phyloP scores from a whole-genome alignment of 2,888 invertebrate species.

The Drosophila subquinaria region DNA sequence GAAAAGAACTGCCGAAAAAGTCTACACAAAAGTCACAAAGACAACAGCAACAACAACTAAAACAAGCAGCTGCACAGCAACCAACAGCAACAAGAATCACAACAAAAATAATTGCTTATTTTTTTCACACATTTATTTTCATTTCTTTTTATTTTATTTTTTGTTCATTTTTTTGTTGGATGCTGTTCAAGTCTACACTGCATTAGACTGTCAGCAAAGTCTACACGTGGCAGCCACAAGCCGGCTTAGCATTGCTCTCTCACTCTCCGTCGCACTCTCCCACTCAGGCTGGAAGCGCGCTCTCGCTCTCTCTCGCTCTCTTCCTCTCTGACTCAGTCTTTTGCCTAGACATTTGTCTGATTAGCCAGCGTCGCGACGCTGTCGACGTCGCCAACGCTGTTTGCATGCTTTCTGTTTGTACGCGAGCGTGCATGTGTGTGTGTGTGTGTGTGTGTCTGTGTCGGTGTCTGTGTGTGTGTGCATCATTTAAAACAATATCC shows the following conservation, averaged over 20 bases:
- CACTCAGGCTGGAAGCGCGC: neutral
- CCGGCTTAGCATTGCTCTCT: slow-evolving; percentile 44
- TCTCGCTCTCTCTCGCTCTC: neutral
- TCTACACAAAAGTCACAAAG: slow-evolving; percentile 18
- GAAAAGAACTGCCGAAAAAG: slow-evolving; percentile 19
- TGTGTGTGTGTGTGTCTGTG: slow-evolving; percentile 1
- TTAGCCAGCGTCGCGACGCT: slow-evolving; percentile 38
- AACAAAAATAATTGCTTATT: slow-evolving; percentile 11
- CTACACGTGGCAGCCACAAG: slow-evolving; percentile 42
- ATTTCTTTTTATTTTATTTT: slow-evolving; percentile 1
- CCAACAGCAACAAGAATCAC: slow-evolving; percentile 18
- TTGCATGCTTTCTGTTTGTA: slow-evolving; percentile 12
- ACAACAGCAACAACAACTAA: slow-evolving; percentile 14
- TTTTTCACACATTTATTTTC: neutral
- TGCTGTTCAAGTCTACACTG: too few relatives aligned
- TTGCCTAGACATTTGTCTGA: slow-evolving; percentile 46
- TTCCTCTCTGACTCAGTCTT: slow-evolving; percentile 5
- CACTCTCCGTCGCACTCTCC: neutral
- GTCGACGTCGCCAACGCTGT: slow-evolving; percentile 8
- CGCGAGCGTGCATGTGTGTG: slow-evolving; percentile 8
- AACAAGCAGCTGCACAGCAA: slow-evolving; percentile 32
- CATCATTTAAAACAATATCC: slow-evolving; percentile 77
- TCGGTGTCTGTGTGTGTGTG: slow-evolving; percentile 41
- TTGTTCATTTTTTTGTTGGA: neutral
- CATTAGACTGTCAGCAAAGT: too few relatives aligned